phyloP scores from a whole-genome alignment of 2,113 vertebrate genomes.

The Stomatorhinus ivindoensis region DNA sequence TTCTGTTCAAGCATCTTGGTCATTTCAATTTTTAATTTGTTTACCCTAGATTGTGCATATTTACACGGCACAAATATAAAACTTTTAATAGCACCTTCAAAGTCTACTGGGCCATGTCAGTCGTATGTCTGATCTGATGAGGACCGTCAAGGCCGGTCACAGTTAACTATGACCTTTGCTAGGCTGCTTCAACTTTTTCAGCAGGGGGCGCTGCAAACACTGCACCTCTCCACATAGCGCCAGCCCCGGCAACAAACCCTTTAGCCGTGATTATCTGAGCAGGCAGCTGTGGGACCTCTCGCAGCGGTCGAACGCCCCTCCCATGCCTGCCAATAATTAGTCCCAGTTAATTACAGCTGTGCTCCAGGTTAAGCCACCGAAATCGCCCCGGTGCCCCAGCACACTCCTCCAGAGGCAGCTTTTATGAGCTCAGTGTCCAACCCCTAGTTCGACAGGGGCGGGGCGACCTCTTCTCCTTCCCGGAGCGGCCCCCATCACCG shows the following conservation, averaged over 20 bases:
- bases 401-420: constrained; percentile 59
- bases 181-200: background rate
- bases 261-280: constrained; percentile 44
- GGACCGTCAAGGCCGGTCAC: background rate
- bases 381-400: constrained; percentile 59
- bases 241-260: constrained; percentile 26
- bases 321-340: constrained; percentile 67
- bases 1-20: background rate
- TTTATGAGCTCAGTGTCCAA: constrained; percentile 66
- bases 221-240: background rate
- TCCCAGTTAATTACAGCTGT: constrained; percentile 78
- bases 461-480: constrained; percentile 3
- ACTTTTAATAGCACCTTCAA: background rate
- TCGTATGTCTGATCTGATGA: background rate
- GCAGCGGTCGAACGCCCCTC: constrained; percentile 35
- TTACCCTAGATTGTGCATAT: background rate
- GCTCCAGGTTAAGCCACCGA: constrained; percentile 60
- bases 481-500: background rate
- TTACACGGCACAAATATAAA: background rate
- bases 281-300: constrained; percentile 37
- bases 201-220: constrained; percentile 36
- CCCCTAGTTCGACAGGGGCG: constrained; percentile 59
- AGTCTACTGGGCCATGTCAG: background rate
- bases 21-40: background rate
- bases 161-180: background rate